These are phyloP conservation scores for Orthonyx spaldingii DNA, from an alignment of 2,113 vertebrate species.

Conservation along the genomic window DNA sequence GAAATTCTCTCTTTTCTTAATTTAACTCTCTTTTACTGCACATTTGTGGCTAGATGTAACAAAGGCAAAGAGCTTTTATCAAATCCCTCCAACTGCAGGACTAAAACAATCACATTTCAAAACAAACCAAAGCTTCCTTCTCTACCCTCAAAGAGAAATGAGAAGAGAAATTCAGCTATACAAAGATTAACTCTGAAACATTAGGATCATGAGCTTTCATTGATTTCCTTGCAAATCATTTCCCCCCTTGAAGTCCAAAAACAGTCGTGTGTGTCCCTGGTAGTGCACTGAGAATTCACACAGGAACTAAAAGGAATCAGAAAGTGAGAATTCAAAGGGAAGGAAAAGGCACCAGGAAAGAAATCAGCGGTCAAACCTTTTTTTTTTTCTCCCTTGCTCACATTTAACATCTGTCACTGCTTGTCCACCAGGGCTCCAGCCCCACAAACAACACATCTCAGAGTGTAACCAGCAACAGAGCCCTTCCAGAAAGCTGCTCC, in stretches of 20 bases:
- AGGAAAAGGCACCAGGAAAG: background rate
- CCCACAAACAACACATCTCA: background rate
- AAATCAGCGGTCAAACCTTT: background rate
- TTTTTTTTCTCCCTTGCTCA: background rate
- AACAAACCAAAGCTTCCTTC: background rate
- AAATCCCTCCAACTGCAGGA: background rate
- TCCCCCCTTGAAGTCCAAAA: background rate
- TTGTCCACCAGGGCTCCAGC: background rate
- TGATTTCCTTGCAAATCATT: background rate
- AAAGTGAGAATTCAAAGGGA: background rate
- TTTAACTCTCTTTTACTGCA: background rate
- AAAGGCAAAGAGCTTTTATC: background rate
- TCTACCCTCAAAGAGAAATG: background rate
- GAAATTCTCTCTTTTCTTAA: background rate
- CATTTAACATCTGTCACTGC: background rate
- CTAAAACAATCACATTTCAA: background rate
- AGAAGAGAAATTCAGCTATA: background rate
- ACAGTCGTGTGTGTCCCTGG: background rate
- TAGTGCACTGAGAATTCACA: background rate
- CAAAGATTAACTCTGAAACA: background rate
- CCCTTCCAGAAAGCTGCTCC: background rate
- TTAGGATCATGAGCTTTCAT: background rate
- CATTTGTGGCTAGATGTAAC: background rate
- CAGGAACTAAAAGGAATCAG: background rate
- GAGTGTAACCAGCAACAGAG: fast-evolving